Percentiles rank a stretch among this genome's conserved stretches.
Conservation (phyloP, 2,797 vertebrate species). For the Danio albolineatus region DNA sequence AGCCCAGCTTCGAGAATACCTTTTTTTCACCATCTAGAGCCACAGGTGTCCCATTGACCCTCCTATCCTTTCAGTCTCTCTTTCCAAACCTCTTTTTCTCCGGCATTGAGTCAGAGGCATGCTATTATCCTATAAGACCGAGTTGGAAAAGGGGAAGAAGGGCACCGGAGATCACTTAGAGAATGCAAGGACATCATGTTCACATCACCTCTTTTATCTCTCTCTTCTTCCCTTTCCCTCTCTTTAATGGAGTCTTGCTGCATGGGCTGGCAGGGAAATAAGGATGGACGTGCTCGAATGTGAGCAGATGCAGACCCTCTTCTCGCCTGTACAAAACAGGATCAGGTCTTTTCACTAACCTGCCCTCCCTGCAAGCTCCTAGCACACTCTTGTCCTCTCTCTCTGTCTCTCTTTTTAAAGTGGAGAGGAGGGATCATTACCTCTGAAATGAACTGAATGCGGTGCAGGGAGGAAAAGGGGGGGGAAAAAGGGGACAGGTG, state of each 20-base stretch:
- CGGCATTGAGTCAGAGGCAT: constrained; percentile 53
- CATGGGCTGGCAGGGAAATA: constrained; percentile 62
- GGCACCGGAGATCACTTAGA: constrained; percentile 52
- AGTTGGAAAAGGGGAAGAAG: constrained; percentile 48
- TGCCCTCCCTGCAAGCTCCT: constrained; percentile 50
- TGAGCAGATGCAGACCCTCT: constrained; percentile 30
- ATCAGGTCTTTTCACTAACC: constrained; percentile 63
- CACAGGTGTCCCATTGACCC: constrained; percentile 46
- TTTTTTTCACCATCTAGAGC: neutral
- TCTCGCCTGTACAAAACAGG: constrained; percentile 19
- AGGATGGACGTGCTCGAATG: constrained; percentile 31
- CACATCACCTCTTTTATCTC: constrained; percentile 44
- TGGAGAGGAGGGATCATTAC: constrained; percentile 62
- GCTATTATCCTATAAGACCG: constrained; percentile 58
- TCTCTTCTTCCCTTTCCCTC: constrained; percentile 29
- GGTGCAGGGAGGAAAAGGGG: neutral
- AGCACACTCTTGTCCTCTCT: constrained; percentile 39
- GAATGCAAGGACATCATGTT: constrained; percentile 58
- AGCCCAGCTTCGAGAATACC: constrained; percentile 34
- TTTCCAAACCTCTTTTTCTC: constrained; percentile 43
- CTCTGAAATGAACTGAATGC: constrained; percentile 61
- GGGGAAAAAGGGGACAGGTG: constrained; percentile 40
- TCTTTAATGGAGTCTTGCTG: constrained; percentile 59
- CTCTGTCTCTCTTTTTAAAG: constrained; percentile 55
- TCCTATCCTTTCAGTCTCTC: constrained; percentile 29